Evolutionary conservation across 2,888 invertebrate genomes (phyloP).

Genomic region (Melipona bicolor): DNA sequence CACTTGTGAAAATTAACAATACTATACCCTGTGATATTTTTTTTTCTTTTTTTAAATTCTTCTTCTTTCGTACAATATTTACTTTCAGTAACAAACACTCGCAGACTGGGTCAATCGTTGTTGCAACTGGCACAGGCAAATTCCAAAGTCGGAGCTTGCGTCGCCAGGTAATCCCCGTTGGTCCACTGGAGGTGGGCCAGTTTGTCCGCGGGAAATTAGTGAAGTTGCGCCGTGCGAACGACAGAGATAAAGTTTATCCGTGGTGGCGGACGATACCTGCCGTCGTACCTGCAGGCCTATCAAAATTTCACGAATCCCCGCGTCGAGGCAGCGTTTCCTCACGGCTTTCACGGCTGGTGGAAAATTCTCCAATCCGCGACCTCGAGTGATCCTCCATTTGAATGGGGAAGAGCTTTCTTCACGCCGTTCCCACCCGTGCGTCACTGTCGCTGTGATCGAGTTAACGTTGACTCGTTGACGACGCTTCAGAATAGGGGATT

Average conservation of each 20-base stretch:
- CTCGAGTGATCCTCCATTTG: conserved; percentile 15
- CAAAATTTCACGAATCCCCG: conserved; percentile 48
- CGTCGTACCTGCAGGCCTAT: conserved; percentile 24
- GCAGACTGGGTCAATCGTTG: conserved; percentile 24
- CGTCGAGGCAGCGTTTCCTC: not conserved
- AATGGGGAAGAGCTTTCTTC: not conserved
- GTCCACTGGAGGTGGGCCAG: conserved; percentile 40
- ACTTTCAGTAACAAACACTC: not conserved
- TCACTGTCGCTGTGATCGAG: not conserved
- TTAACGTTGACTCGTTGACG: not conserved
- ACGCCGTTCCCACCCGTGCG: not conserved
- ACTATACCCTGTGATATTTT: no score
- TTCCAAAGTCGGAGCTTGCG: not conserved
- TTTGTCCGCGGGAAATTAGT: conserved; percentile 60
- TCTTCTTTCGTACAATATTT: not conserved
- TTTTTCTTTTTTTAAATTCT: not conserved
- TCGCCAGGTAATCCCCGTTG: not conserved
- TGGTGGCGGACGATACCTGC: conserved; percentile 19
- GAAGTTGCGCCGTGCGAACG: conserved; percentile 39
- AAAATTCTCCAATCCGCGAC: conserved; percentile 1
- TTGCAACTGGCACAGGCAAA: conserved; percentile 11
- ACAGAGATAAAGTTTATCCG: conserved; percentile 17
- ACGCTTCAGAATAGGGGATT: not conserved
- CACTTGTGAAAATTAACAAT: no score
- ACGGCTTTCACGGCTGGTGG: conserved; percentile 1